Evolutionary conservation across 2,797 vertebrate species (phyloP).

Genomic region (Xiphorhynchus erythropygius): DNA sequence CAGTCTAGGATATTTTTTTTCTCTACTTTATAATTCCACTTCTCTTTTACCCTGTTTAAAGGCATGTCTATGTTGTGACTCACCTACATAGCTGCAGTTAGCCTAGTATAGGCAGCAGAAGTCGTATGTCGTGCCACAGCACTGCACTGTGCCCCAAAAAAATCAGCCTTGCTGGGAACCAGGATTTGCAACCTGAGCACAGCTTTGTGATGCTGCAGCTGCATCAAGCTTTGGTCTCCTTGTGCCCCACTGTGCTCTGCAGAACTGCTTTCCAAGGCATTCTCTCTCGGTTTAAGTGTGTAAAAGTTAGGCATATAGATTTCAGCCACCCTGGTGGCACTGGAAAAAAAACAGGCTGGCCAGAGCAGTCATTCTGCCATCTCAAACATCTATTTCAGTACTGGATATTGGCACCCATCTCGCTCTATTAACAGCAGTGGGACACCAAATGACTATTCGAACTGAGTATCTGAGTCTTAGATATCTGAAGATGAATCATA

Average conservation of each 20-base stretch:
- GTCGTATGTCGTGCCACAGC: not conserved
- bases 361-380: not conserved
- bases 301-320: not conserved
- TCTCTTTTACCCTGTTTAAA: not conserved
- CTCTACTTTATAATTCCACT: not conserved
- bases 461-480: not conserved
- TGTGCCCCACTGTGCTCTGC: not conserved
- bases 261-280: not conserved
- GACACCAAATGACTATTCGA: not conserved
- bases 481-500: not conserved
- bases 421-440: not conserved
- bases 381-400: not conserved
- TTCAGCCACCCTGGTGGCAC: not conserved
- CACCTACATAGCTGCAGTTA: not conserved
- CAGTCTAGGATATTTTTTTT: not conserved
- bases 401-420: not conserved
- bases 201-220: not conserved
- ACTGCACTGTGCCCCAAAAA: not conserved
- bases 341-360: not conserved
- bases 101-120: not conserved
- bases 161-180: not conserved
- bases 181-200: rapidly evolving
- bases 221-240: not conserved
- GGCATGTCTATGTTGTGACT: not conserved
- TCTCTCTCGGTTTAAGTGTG: not conserved